Base-by-base conservation (phyloP, 2,797 vertebrate genomes). In the Chrysolophus pictus region DNA sequence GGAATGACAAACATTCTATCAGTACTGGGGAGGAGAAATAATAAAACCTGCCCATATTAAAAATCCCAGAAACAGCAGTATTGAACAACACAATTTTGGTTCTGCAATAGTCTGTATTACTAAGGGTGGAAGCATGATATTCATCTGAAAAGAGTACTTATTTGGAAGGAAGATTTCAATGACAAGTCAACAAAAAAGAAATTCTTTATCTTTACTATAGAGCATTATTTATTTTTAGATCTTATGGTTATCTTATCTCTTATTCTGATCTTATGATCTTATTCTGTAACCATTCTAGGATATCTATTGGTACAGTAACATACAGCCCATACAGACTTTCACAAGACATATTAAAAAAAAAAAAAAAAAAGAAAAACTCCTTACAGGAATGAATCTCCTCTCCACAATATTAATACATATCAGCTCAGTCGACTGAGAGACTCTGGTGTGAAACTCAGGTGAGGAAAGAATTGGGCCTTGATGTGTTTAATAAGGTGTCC, bases 1-100 rank as follows among this genome's bases (percentile, higher is more conserved):
- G 95, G 96, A 96, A 97, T 86, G 87, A 93, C 90, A 96, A 90
- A 71, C 55, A 51, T 44, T 62, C 63, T 90, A 92, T 94, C 90
- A 91, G 35, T 64, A 76, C 3, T 65, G 76, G 53, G 69, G 85
- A 84, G 71, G 9, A 75, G 71, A 96, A 96, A 96, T 88, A 96
- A 95, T 91, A 93, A 92, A 95, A 79, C 67, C 91, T 76, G 87
- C 68, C 51, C 81, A 70, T 82, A 79, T 78, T 95, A 95, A 96
- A 93, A 93, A 95, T 77, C 92, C 58, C 71, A 85, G 84, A 46
- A 90, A 87, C 86, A 81, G 78, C 39, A 55, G 49, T 31, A 91
- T 26, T 18, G n/a, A 81, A 68, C 23, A 77, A 42, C 37, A 73
- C 41, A 69, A 37, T 91, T 93, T 84, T 91, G 72, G 37, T 53